Conservation (phyloP, 2,113 vertebrate species). For the Periophthalmus modestus region DNA sequence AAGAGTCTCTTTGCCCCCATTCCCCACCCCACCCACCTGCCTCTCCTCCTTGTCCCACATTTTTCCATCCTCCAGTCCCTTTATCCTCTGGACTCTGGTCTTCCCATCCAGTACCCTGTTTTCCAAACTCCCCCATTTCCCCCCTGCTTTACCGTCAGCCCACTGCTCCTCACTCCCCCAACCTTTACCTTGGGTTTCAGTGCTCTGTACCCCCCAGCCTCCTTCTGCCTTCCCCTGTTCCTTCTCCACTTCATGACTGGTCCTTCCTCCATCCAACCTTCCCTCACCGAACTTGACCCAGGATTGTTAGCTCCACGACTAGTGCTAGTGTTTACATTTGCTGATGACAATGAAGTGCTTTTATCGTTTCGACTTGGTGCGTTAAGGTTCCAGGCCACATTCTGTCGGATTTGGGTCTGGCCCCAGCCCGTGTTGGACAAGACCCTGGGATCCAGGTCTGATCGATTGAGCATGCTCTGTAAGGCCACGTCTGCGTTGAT, state of each 20-base stretch:
- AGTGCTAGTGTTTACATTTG: constrained; percentile 49
- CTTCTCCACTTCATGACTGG: constrained; percentile 52
- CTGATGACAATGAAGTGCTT: constrained; percentile 59
- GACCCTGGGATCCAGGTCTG: constrained; percentile 94
- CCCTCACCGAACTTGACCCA: constrained; percentile 38
- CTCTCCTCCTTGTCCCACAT: constrained; percentile 76
- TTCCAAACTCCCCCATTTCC: constrained; percentile 87
- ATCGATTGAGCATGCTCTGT: constrained; percentile 91
- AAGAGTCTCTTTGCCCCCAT: constrained; percentile 81
- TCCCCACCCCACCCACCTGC: constrained; percentile 73
- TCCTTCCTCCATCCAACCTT: constrained; percentile 55
- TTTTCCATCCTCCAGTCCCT: constrained; percentile 76
- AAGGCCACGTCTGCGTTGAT: constrained; percentile 91
- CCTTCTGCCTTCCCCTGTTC: constrained; percentile 81
- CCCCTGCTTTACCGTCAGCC: constrained; percentile 84
- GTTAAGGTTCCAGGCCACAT: constrained; percentile 93
- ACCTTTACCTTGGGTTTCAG: constrained; percentile 80
- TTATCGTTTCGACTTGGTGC: constrained; percentile 60
- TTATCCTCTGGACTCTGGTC: constrained; percentile 75
- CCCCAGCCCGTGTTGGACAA: constrained; percentile 98
- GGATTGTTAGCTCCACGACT: constrained; percentile 47
- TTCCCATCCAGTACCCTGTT: constrained; percentile 71
- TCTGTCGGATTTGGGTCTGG: constrained; percentile 96
- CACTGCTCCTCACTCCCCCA: constrained; percentile 90
- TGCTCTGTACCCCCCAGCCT: constrained; percentile 86